Evolutionary conservation across 2,888 invertebrate genomes (phyloP).

Genomic region (Ganaspis brasiliensis): DNA sequence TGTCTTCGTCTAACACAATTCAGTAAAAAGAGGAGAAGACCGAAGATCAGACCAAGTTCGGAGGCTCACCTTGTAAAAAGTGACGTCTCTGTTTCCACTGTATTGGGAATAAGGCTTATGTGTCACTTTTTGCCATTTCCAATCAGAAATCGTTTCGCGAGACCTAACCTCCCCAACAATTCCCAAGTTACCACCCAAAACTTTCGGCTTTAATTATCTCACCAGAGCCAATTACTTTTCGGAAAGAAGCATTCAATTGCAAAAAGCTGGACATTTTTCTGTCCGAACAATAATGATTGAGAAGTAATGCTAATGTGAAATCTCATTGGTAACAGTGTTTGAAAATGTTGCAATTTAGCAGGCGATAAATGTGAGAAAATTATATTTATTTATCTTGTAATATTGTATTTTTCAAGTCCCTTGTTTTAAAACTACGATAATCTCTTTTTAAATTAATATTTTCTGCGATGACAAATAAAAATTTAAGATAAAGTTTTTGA

Average conservation of each 20-base stretch:
- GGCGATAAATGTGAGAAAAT: no score
- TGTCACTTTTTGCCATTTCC: conserved; percentile 65
- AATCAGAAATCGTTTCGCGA: conserved; percentile 48
- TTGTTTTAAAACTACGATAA: no score
- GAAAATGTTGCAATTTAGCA: no score
- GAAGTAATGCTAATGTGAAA: no score
- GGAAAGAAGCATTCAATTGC: background rate
- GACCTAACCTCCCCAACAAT: background rate
- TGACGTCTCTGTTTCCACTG: conserved; percentile 67
- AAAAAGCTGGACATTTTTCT: no score
- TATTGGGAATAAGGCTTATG: conserved; percentile 60
- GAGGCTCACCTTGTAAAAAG: conserved; percentile 57
- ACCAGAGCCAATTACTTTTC: conserved; percentile 13
- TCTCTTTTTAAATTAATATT: no score
- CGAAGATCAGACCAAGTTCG: conserved; percentile 48
- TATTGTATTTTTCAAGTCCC: no score
- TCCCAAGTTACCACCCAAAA: conserved; percentile 1
- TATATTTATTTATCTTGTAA: no score
- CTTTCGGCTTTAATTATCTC: conserved; percentile 13
- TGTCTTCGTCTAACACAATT: conserved; percentile 58
- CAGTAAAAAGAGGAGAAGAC: conserved; percentile 61
- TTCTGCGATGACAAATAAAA: no score
- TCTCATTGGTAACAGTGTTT: no score
- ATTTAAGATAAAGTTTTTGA: no score
- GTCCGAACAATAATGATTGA: no score